phyloP scores from a whole-genome alignment of 2,888 invertebrate species.

The Argynnis bischoffii region DNA sequence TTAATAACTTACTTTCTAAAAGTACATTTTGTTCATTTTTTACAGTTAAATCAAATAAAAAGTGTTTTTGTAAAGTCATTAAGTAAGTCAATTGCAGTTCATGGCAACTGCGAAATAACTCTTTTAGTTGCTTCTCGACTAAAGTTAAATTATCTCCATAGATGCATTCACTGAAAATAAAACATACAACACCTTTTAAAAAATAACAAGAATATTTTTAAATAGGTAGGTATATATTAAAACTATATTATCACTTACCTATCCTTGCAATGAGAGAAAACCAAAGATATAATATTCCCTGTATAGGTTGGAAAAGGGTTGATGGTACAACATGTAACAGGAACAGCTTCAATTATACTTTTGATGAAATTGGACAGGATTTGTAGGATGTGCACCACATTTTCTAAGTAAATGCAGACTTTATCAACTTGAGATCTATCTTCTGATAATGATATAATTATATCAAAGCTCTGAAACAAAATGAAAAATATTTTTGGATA shows the following conservation, averaged over 20 bases:
- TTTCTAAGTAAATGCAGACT: constrained; percentile 53
- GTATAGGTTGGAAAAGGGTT: constrained; percentile 59
- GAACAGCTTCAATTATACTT: constrained; percentile 52
- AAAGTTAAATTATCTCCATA: constrained; percentile 60
- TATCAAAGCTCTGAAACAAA: constrained; percentile 57
- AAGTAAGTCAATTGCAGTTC: constrained; percentile 71
- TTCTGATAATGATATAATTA: constrained; percentile 48
- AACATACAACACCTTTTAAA: neutral
- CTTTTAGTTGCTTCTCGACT: constrained; percentile 64
- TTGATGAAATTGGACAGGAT: constrained; percentile 57
- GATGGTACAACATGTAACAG: constrained; percentile 53
- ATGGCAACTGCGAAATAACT: constrained; percentile 69
- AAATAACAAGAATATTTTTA: neutral
- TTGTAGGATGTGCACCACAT: constrained; percentile 56
- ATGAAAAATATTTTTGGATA: neutral
- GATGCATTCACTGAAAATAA: constrained; percentile 59
- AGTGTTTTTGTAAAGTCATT: constrained; percentile 66
- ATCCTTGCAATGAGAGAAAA: constrained; percentile 76
- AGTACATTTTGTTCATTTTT: constrained; percentile 60
- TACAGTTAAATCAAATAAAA: constrained; percentile 62
- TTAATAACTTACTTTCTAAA: constrained; percentile 56
- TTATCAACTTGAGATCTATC: constrained; percentile 43
- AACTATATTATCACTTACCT: constrained; percentile 56
- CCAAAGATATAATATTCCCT: constrained; percentile 61
- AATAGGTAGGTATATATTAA: neutral